Base-by-base conservation (phyloP, 2,113 vertebrate genomes). In the Trichomycterus rosablanca region DNA sequence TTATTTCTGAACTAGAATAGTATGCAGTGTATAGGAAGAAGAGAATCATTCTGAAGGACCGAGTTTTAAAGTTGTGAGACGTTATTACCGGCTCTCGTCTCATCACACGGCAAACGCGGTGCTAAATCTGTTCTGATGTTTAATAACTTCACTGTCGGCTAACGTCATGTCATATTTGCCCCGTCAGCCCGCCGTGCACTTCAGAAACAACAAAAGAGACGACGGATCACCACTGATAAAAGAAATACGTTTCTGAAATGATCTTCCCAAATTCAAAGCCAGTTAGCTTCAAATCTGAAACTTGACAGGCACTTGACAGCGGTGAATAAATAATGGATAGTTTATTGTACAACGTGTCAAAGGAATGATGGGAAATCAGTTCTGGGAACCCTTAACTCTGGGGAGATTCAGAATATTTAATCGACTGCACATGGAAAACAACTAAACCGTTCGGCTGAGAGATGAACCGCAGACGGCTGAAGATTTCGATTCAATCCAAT, bases 81-180 rank as follows among this genome's bases (percentile, higher is more conserved):
- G 46, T 59, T 7, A 46, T 46, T 59, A 34, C 44, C 2, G 3
- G 22, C 32, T 50, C 20, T n/a, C 20, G 19, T 23, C 44, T 39
- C 45, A 4, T 39, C 20, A 40, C 7, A 61, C 22, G 16, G 32
- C 43, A 42, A 14, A 40, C 24, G 20, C 3, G 18, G 34, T 48
- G 32, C 26, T 44, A 63, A 63, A 63, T 53, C 37, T 34, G 26
- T 32, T n/a, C 9, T 51, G 46, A 62, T 43, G 48, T 53, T 63
- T 53, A 63, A 63, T 52, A 62, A 52, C 48, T 43, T 52, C 32
- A 51, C 49, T 53, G 18, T 61, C 44, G 50, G 12, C 32, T 16
- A 14, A 18, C 15, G 5, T 62, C 14, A 43, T 20, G 24, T 62
- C 59, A 43, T 51, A 22, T 62, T 32, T 42, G 32, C 23, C 26